Percentiles rank a stretch among this genome's conserved stretches.
Conservation (phyloP, 2,113 vertebrate genomes). For the Gopherus flavomarginatus region DNA sequence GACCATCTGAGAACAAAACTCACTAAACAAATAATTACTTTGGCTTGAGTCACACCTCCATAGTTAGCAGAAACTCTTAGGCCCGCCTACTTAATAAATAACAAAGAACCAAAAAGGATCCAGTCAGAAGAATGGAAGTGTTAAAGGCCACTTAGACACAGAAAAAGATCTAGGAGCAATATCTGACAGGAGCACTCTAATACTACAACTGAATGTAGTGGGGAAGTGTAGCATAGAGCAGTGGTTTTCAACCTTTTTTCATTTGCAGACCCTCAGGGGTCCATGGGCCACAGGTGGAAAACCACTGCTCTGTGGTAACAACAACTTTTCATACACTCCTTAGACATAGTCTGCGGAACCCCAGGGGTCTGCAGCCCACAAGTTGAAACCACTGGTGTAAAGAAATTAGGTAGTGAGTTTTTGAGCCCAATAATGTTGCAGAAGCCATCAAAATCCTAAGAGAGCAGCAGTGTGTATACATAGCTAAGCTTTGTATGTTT, state of each 20-base stretch:
- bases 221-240: background rate
- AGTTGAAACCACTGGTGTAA: background rate
- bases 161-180: background rate
- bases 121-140: background rate
- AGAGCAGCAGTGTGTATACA: background rate
- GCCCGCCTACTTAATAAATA: conserved; percentile 29
- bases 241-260: background rate
- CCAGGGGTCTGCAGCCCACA: too few species aligned
- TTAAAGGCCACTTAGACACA: background rate
- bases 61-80: background rate
- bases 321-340: too few species aligned
- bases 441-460: background rate
- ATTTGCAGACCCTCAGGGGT: background rate
- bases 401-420: background rate
- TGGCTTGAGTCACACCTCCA: background rate
- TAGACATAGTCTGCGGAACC: too few species aligned
- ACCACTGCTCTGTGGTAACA: too few species aligned
- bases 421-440: background rate
- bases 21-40: conserved; percentile 53
- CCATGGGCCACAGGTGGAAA: too few species aligned
- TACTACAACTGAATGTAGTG: background rate
- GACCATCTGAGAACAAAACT: conserved; percentile 32
- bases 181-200: background rate
- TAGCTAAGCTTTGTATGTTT: background rate
- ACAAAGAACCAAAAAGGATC: background rate